phyloP scores from a whole-genome alignment of 1,140 invertebrate species.

The Delia radicum region DNA sequence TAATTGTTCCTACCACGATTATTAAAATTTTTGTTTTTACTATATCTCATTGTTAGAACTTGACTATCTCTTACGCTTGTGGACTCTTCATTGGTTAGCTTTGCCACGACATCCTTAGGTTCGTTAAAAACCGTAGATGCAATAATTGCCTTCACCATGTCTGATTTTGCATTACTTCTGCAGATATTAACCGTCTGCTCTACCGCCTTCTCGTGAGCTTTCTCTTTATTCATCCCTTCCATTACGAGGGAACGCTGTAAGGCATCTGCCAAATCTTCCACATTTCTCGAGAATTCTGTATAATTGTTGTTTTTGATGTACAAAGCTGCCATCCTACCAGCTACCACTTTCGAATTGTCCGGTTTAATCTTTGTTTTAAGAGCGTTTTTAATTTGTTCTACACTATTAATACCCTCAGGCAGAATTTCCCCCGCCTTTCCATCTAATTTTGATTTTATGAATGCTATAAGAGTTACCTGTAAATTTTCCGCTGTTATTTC shows the following conservation, averaged over 20 bases:
- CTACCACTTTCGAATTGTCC: neutral
- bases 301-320: neutral
- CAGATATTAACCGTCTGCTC: neutral
- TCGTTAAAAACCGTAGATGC: neutral
- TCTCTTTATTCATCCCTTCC: conserved; percentile 7
- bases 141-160: neutral
- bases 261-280: conserved; percentile 1
- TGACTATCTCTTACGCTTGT: neutral
- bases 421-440: neutral
- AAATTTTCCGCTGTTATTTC: neutral
- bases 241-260: neutral
- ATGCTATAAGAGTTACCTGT: neutral
- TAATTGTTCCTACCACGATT: neutral
- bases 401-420: neutral
- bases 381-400: neutral
- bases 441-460: neutral
- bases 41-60: neutral
- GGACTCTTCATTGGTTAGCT: neutral
- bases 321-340: neutral
- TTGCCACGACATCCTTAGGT: conserved; percentile 8
- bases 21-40: neutral
- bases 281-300: neutral
- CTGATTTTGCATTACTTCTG: neutral
- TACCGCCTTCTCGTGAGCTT: conserved; percentile 1
- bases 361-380: neutral